Conservation (phyloP, 92 coral and sea anemone genomes). For the Phymanthus crucifer region DNA sequence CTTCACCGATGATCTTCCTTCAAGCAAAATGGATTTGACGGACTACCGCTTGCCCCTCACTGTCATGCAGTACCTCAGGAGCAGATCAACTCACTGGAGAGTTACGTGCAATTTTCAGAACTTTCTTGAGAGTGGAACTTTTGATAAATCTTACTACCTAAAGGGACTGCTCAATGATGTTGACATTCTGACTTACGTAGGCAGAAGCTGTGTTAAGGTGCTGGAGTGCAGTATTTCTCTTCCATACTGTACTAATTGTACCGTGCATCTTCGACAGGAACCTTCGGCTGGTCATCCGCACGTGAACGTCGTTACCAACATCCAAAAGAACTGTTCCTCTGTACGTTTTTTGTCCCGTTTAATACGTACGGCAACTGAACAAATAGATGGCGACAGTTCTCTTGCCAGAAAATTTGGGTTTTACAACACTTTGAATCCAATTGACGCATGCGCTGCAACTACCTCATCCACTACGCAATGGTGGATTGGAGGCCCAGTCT, state of each 20-base stretch:
- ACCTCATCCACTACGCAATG: too few relatives aligned
- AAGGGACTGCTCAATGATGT: slow-evolving; percentile 14
- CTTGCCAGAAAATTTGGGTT: too few relatives aligned
- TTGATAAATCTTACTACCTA: slow-evolving; percentile 26
- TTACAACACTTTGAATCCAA: too few relatives aligned
- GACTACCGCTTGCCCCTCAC: slow-evolving; percentile 27
- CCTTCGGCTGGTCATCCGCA: slow-evolving; percentile 1
- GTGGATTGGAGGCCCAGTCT: too few relatives aligned
- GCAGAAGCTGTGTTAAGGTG: neutral
- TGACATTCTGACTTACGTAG: slow-evolving; percentile 6
- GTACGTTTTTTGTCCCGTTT: too few relatives aligned
- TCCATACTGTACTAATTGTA: slow-evolving; percentile 21
- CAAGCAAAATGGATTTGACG: slow-evolving; percentile 12
- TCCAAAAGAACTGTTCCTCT: too few relatives aligned
- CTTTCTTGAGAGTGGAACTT: neutral
- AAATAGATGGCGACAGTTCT: too few relatives aligned
- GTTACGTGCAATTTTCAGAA: slow-evolving; percentile 50
- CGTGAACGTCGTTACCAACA: neutral
- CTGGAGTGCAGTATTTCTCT: slow-evolving; percentile 35
- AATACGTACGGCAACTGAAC: too few relatives aligned
- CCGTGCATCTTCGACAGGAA: slow-evolving; percentile 16
- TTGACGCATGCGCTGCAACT: too few relatives aligned
- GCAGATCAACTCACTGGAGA: slow-evolving; percentile 30
- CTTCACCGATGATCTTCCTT: slow-evolving; percentile 28
- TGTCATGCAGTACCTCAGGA: slow-evolving; percentile 13